Evolutionary conservation across 2,888 invertebrate genomes (phyloP).

Genomic region (Tetragnatha montana): DNA sequence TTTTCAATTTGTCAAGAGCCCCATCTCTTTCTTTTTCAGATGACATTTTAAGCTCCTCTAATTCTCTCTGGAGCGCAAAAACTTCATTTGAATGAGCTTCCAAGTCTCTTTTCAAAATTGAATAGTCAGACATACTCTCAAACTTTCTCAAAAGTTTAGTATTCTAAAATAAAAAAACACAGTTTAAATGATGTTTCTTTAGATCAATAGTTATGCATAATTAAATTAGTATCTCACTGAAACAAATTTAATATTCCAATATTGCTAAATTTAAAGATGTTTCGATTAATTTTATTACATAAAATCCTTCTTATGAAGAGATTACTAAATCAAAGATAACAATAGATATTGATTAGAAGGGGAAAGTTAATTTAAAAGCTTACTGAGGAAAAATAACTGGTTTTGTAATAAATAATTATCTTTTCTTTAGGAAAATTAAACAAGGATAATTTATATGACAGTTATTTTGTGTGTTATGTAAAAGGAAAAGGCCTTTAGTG

Average conservation of each 20-base stretch:
- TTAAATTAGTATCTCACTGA: background rate
- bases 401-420: too few species aligned
- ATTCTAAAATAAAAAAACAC: slow-evolving; percentile 42
- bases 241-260: background rate
- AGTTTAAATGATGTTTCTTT: background rate
- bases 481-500: too few species aligned
- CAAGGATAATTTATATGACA: background rate
- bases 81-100: slow-evolving; percentile 29
- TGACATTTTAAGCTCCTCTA: slow-evolving; percentile 2
- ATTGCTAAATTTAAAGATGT: background rate
- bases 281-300: background rate
- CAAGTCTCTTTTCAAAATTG: slow-evolving; percentile 53
- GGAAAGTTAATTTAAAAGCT: background rate
- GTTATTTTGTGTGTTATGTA: background rate
- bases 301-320: background rate
- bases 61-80: slow-evolving; percentile 11
- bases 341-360: too few species aligned
- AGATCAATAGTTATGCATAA: too few species aligned
- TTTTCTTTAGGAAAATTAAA: background rate
- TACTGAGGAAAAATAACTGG: background rate
- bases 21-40: slow-evolving; percentile 36
- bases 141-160: slow-evolving; percentile 49
- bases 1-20: slow-evolving; percentile 25
- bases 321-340: too few species aligned
- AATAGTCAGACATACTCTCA: slow-evolving; percentile 62